Percentiles rank a stretch among this genome's conserved stretches.
These are phyloP conservation scores for Mercenaria mercenaria DNA, from an alignment of 1,140 invertebrate species.

Conservation along the genomic window DNA sequence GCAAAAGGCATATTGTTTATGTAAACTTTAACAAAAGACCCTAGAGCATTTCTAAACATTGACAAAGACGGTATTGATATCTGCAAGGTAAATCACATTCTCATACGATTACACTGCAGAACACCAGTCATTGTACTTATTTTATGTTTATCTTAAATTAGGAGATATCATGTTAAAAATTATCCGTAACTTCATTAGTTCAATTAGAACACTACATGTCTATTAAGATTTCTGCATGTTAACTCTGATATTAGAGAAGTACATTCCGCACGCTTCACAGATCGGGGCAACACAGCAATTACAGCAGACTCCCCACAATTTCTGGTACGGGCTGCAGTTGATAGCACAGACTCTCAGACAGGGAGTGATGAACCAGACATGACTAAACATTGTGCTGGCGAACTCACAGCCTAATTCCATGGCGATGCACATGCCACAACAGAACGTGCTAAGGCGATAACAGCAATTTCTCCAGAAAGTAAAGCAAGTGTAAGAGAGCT, in stretches of 20 bases:
- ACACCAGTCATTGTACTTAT: too few species aligned
- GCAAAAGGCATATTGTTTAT: too few species aligned
- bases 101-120: too few species aligned
- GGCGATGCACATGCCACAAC: slow-evolving; percentile 90
- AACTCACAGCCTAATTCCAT: slow-evolving; percentile 91
- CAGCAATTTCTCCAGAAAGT: slow-evolving; percentile 89
- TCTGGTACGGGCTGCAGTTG: slow-evolving; percentile 51
- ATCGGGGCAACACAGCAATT: slow-evolving; percentile 89
- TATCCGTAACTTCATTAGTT: too few species aligned
- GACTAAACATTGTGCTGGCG: slow-evolving; percentile 90
- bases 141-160: too few species aligned
- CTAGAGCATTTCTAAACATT: too few species aligned
- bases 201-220: too few species aligned
- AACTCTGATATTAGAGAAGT: neutral
- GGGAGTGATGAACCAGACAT: slow-evolving; percentile 85
- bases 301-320: slow-evolving; percentile 85
- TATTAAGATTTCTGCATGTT: neutral
- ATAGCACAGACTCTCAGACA: slow-evolving; percentile 84
- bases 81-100: too few species aligned
- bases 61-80: too few species aligned
- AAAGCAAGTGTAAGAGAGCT: slow-evolving; percentile 90
- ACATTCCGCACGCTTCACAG: slow-evolving; percentile 89
- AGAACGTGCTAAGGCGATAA: slow-evolving; percentile 90
- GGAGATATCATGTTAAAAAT: too few species aligned
- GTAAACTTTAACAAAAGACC: too few species aligned